A percentile compares a stretch with the other conserved stretches of the same genome.
Evolutionary conservation across 2,797 vertebrate species (phyloP).

Genomic region (Pterois miles): DNA sequence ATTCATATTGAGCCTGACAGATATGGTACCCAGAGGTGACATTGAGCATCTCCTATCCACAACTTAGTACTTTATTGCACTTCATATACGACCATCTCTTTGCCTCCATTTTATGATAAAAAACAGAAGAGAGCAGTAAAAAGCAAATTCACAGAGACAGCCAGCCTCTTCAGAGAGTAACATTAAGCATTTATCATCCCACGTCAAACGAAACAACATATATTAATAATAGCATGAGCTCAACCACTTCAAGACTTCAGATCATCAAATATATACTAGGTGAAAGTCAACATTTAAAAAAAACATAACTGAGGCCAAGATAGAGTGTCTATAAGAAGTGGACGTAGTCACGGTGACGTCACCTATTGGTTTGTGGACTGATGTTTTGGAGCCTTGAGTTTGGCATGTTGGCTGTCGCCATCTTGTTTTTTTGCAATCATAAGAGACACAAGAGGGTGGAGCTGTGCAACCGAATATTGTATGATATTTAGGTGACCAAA

Average conservation of each 20-base stretch:
- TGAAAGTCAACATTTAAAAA: neutral
- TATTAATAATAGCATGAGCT: neutral
- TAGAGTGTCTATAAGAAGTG: no score
- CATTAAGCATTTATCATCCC: neutral
- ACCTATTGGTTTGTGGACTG: no score
- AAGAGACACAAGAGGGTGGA: no score
- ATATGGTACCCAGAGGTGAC: neutral
- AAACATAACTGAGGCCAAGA: neutral
- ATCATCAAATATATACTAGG: neutral
- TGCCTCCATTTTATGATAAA: neutral
- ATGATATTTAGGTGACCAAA: no score
- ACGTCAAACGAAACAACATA: neutral
- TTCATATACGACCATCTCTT: neutral
- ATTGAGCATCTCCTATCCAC: neutral
- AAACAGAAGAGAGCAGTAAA: constrained; percentile 3
- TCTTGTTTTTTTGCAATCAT: no score
- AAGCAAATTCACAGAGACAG: neutral
- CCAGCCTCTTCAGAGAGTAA: neutral
- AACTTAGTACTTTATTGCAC: constrained; percentile 1
- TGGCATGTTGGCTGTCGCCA: no score
- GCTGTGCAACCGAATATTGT: no score
- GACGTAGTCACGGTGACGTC: no score
- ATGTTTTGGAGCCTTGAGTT: no score
- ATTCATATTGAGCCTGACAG: neutral
- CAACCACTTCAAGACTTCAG: neutral